phyloP scores from a whole-genome alignment of 2,797 vertebrate species.

The Enteromius afrohamiltoni region DNA sequence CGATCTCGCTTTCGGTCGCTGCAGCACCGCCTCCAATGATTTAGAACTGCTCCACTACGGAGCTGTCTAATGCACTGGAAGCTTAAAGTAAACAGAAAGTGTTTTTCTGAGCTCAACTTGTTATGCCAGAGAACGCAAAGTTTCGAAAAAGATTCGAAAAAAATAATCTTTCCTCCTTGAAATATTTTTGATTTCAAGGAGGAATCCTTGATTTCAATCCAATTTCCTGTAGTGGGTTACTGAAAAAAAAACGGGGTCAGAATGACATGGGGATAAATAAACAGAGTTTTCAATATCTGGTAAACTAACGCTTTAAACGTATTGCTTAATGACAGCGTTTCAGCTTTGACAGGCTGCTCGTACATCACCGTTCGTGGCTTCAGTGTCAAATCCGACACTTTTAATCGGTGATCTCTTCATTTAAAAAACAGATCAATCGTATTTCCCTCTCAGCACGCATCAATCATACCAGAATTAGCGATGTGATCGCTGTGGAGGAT shows the following conservation, averaged over 20 bases:
- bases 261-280: conserved; percentile 12
- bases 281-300: neutral
- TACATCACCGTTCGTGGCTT: neutral
- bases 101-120: too few species aligned
- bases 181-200: too few species aligned
- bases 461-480: neutral
- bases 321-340: neutral
- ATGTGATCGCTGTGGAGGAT: neutral
- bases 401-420: neutral
- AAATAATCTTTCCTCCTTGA: too few species aligned
- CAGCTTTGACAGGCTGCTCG: neutral
- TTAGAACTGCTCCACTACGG: too few species aligned
- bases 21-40: too few species aligned
- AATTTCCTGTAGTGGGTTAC: neutral
- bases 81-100: too few species aligned
- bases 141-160: too few species aligned
- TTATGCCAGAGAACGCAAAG: too few species aligned
- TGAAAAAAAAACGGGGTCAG: neutral
- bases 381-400: neutral
- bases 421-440: conserved; percentile 7
- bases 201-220: too few species aligned
- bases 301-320: conserved; percentile 24
- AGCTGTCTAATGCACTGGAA: too few species aligned
- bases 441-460: neutral
- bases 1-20: too few species aligned